These are phyloP conservation scores for rat (Rattus norvegicus) DNA, from an alignment of 2,113 vertebrate genomes.

Conservation along the genomic window GRCr8 NC_086030.1:15620501-15621000, in stretches of 20 bases:
- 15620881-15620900: slow-evolving; percentile 2
- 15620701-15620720: slow-evolving; percentile 42
- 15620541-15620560: not conserved
- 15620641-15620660: not conserved
- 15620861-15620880: not conserved
- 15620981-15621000: not conserved
- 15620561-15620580: slow-evolving; percentile 31
- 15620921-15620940: slow-evolving; percentile 20
- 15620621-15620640: not conserved
- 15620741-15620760: slow-evolving; percentile 27
- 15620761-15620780: not conserved
- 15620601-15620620: not conserved
- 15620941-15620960: slow-evolving; percentile 15
- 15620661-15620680: not conserved
- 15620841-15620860: not conserved
- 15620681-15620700: slow-evolving; percentile 33
- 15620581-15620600: not conserved
- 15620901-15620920: not conserved
- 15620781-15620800: slow-evolving; percentile 2
- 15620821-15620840: not conserved
- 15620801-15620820: slow-evolving; percentile 28
- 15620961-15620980: not conserved
- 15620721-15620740: slow-evolving; percentile 49
- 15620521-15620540: not conserved
- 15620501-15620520: slow-evolving; percentile 4